A percentile compares a stretch with the other conserved stretches of the same genome.
phyloP scores from a whole-genome alignment of 2,113 vertebrate species.

The Crotalus viridis region DNA sequence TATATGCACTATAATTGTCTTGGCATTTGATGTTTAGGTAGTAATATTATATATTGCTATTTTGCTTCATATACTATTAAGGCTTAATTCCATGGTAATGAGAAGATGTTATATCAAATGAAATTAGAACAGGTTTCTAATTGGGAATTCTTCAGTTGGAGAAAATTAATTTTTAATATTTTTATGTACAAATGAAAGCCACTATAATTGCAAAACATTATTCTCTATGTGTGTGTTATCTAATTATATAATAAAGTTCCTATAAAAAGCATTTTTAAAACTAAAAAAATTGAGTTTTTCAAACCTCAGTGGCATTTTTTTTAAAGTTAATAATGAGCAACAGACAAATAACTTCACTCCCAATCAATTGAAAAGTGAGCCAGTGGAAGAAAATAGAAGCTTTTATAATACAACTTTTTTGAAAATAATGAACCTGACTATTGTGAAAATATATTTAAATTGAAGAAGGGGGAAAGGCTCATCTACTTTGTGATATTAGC shows the following conservation, averaged over 20 bases:
- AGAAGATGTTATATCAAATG: background rate
- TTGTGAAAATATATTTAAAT: background rate
- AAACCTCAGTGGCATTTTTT: background rate
- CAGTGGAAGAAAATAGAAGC: slow-evolving; percentile 9
- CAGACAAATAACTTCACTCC: background rate
- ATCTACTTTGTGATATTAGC: background rate
- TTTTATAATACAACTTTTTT: background rate
- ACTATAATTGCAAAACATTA: background rate
- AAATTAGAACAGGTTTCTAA: background rate
- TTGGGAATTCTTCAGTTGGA: background rate
- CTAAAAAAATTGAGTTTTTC: background rate
- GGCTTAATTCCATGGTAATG: background rate
- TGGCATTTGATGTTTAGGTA: background rate
- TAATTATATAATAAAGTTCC: background rate
- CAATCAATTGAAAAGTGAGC: background rate
- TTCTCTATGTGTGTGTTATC: background rate
- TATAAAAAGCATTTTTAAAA: background rate
- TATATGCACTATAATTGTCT: background rate
- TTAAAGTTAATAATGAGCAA: background rate
- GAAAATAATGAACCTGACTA: background rate
- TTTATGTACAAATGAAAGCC: background rate
- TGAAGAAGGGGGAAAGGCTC: background rate
- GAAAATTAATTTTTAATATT: background rate
- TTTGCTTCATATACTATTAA: background rate
- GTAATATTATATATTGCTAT: background rate